A percentile compares a stretch with the other conserved stretches of the same genome.
Conservation (phyloP, 2,888 invertebrate genomes). For the Papilio demoleus region DNA sequence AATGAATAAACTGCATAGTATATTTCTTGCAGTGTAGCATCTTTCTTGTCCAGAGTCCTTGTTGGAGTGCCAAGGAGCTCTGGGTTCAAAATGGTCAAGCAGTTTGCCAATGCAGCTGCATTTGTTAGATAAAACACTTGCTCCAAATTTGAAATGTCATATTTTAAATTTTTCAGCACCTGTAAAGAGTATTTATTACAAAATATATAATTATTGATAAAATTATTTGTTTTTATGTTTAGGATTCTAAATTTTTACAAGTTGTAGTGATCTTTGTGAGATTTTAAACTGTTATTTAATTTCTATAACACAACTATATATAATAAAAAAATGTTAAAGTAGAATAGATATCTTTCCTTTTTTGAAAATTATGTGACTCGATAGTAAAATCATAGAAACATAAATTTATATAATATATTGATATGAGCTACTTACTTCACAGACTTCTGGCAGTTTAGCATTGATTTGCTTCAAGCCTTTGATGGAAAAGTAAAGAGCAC, state of each 20-base stretch:
- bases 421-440: slow-evolving; percentile 81
- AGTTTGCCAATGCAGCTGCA: slow-evolving; percentile 84
- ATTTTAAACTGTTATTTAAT: too few relatives aligned
- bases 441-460: slow-evolving; percentile 82
- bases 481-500: slow-evolving; percentile 88
- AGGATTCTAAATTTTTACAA: too few relatives aligned
- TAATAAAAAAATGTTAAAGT: too few relatives aligned
- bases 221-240: too few relatives aligned
- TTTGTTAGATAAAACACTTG: slow-evolving; percentile 87
- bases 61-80: slow-evolving; percentile 78
- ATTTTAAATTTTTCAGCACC: slow-evolving; percentile 66
- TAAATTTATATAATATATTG: too few relatives aligned
- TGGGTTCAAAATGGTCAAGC: slow-evolving; percentile 78
- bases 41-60: slow-evolving; percentile 85
- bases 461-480: slow-evolving; percentile 88
- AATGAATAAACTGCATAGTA: slow-evolving; percentile 89
- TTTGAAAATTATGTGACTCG: too few relatives aligned
- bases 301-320: too few relatives aligned
- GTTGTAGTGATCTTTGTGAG: too few relatives aligned
- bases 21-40: slow-evolving; percentile 87
- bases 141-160: slow-evolving; percentile 74
- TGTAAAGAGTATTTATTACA: slow-evolving; percentile 52
- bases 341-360: too few relatives aligned
- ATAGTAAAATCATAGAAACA: too few relatives aligned
- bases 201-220: too few relatives aligned